Conservation (phyloP, 2,113 vertebrate species). For the Aldabrachelys gigantea region DNA sequence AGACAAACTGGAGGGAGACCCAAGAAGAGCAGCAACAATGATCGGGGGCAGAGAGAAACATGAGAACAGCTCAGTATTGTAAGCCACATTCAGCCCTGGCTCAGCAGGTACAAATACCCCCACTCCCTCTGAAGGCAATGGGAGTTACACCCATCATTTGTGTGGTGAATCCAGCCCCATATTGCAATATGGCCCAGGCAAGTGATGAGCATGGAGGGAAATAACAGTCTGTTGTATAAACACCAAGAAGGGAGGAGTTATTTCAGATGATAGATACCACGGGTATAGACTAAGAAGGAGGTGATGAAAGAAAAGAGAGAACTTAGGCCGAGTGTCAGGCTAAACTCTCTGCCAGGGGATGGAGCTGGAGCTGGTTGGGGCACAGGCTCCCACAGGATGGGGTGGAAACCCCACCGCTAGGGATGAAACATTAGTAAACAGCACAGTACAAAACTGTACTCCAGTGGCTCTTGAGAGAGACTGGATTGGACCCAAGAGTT, state of each 20-base stretch:
- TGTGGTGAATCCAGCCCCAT: not conserved
- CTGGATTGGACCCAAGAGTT: not conserved
- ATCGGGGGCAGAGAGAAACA: not conserved
- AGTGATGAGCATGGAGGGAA: constrained; percentile 58
- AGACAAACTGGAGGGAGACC: not conserved
- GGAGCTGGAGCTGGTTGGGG: constrained; percentile 4
- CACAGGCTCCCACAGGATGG: constrained; percentile 10
- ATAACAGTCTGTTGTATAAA: constrained; percentile 56
- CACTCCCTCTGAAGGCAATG: fast-evolving
- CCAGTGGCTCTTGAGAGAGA: too few species aligned
- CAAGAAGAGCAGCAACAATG: not conserved
- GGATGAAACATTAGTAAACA: not conserved
- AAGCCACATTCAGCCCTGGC: fast-evolving
- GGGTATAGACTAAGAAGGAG: constrained; percentile 34
- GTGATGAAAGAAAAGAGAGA: constrained; percentile 45
- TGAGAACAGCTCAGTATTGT: not conserved
- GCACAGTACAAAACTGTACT: too few species aligned
- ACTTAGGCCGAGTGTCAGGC: constrained; percentile 45
- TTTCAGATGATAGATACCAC: not conserved
- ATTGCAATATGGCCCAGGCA: constrained; percentile 11
- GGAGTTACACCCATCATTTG: not conserved
- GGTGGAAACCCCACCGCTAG: not conserved
- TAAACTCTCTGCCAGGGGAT: constrained; percentile 18
- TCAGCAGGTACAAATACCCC: fast-evolving
- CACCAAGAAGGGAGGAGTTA: constrained; percentile 53